Percentiles rank a stretch among this genome's conserved stretches.
phyloP scores from a whole-genome alignment of 2,113 vertebrate species.

The Solenodon paradoxus region DNA sequence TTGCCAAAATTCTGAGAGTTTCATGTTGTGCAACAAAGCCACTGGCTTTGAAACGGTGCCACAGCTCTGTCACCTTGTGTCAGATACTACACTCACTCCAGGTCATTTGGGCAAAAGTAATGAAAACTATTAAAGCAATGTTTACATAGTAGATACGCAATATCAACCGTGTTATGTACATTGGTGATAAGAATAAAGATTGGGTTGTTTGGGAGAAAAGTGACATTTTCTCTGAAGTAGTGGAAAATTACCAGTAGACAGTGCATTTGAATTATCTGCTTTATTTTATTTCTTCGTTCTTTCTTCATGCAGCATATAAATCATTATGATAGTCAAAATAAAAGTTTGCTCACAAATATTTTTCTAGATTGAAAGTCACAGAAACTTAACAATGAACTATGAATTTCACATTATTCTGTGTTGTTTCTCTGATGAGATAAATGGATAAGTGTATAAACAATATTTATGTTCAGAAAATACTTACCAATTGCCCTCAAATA shows the following conservation, averaged over 20 bases:
- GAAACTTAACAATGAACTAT: not conserved
- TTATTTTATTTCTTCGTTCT: conserved; percentile 45
- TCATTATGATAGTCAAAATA: conserved; percentile 36
- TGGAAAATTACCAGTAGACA: conserved; percentile 70
- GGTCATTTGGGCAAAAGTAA: conserved; percentile 80
- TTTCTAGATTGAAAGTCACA: not conserved
- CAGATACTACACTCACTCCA: conserved; percentile 77
- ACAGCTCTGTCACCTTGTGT: conserved; percentile 58
- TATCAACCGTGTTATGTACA: conserved; percentile 67
- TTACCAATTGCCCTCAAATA: not conserved
- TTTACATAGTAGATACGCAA: conserved; percentile 76
- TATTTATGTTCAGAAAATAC: not conserved
- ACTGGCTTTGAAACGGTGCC: conserved; percentile 70
- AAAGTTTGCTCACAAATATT: not conserved
- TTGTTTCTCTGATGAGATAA: conserved; percentile 17
- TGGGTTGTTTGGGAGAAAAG: conserved; percentile 67
- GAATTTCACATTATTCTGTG: not conserved
- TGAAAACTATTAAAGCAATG: conserved; percentile 76
- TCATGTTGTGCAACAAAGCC: conserved; percentile 63
- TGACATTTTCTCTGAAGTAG: conserved; percentile 57
- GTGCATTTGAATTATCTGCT: not conserved
- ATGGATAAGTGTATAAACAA: not conserved
- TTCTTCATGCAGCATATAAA: not conserved
- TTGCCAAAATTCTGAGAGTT: conserved; percentile 50
- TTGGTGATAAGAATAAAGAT: conserved; percentile 67